Base-by-base conservation (phyloP, 2,888 invertebrate genomes). In the Lucinisca nassula region DNA sequence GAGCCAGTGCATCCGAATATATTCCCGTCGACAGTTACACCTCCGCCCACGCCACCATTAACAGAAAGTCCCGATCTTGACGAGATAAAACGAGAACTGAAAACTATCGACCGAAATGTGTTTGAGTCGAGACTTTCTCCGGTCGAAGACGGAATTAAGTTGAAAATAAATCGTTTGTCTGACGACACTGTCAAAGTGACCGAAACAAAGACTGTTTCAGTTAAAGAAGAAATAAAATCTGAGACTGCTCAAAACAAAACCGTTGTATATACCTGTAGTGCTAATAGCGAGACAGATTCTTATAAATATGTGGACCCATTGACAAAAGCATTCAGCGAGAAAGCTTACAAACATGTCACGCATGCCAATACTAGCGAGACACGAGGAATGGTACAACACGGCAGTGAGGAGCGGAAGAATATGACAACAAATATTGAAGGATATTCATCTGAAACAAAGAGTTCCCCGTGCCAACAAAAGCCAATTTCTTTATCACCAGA, bases 41-140 rank as follows among this genome's bases (percentile, higher is more conserved):
- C 89, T 10, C 89, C 89, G 10, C 89, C 89, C 21, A 89, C 89
- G 6, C 89, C 89, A 17, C 89, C 89, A 3, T 35, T 67, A 32
- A 67, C 30, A 2, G 67, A 30, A 67, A 67, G 67, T 67, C 67
- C 67, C 67, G 67, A 67, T 17, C 14, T 67, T 17, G 67, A 67
- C 67, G 67, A 67, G 67, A 67, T 67, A 4, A 67, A 67, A 35
- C 67, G 67, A 67, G 67, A 67, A 67, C n/a, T 67, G 67, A 67
- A 67, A 67, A 67, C 21, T 21, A 67, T 67, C 1, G 35, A 67
- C 35, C 12, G 17, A 12, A 32, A 21, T 67, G 67, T 67, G 32
- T 67, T 67, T 21, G 35, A 67, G 24, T 67, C 67, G 67, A 67
- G 67, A 35, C 21, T 67, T 10, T 35, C 67, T 32, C 67, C 67